Evolutionary conservation across 2,113 vertebrate species (phyloP), one percentile per base, ranked within the genome.

Genomic region (Hemiprocne comata): DNA sequence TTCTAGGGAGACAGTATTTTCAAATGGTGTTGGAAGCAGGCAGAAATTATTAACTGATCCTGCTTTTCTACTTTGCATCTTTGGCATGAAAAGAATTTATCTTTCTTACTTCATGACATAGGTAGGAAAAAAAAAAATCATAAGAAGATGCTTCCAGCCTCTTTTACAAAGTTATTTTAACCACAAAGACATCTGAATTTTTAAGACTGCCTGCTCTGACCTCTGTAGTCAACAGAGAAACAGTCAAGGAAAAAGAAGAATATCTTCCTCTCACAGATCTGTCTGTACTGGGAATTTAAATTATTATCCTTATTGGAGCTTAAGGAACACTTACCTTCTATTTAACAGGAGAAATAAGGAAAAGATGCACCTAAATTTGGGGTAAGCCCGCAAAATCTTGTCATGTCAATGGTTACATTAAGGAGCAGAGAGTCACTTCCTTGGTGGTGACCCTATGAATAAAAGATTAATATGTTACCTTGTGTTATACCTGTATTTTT

Each of bases 31-130:
- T 90, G 71, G 11, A 88, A 86, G 28, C 42, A 73, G 38, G 31
- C 23, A 94, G 82, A 93, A 95, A 73, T 88, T 73, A 90, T 76
- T 69, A 88, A 80, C n/a, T 6, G 54, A 54, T 80, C 34, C 20
- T 66, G 64, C 46, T 62, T 17, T 34, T 70, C 28, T 73, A 25
- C 46, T 90, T 83, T 62, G 46, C 42, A 19, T 86, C 33, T 95
- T 92, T 84, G 60, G 25, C 34, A 70, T 34, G 24, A 81, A 84
- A 87, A 90, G 4, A 82, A 65, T 4, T 73, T 51, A 2, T 33
- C 36, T 82, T 81, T 87, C 62, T 79, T 42, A 38, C 14, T 70
- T 51, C 62, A 80, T 77, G 80, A 89, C 86, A 64, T 67, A 61
- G 17, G 14, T 18, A 70, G 15, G 2, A 2, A 7, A 7, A 67